These are phyloP conservation scores for Leptobrachium leishanense DNA, from an alignment of 2,113 vertebrate species.

Conservation along the genomic window DNA sequence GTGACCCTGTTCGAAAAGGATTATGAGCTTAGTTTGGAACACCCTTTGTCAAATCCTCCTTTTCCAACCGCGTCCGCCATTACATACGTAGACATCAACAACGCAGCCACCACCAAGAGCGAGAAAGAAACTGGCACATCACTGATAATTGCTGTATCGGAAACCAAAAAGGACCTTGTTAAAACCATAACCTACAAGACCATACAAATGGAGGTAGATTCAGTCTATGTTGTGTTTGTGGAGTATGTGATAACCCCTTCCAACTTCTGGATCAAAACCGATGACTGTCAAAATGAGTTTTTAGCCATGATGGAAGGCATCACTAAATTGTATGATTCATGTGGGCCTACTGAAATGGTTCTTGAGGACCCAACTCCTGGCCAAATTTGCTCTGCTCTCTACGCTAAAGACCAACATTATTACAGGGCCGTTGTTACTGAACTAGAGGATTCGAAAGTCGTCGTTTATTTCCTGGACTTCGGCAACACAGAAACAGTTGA, in stretches of 20 bases:
- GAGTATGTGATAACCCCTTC: conserved; percentile 77
- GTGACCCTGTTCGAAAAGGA: conserved; percentile 65
- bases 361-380: conserved; percentile 76
- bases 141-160: not conserved
- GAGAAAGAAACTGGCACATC: not conserved
- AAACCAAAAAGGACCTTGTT: not conserved
- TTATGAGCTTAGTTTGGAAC: conserved; percentile 26
- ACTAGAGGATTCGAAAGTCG: conserved; percentile 60
- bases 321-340: conserved; percentile 60
- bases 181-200: conserved; percentile 51
- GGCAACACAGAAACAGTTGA: conserved; percentile 84
- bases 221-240: conserved; percentile 71
- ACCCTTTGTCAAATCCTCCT: conserved; percentile 33
- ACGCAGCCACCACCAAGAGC: not conserved
- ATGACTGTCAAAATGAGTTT: conserved; percentile 73
- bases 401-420: conserved; percentile 75
- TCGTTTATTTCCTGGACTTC: conserved; percentile 86
- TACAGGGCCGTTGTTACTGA: conserved; percentile 79
- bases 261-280: conserved; percentile 80
- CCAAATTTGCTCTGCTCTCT: conserved; percentile 81
- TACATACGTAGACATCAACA: not conserved
- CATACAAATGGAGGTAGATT: conserved; percentile 64
- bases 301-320: conserved; percentile 75
- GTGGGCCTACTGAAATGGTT: conserved; percentile 70
- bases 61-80: not conserved